Percentiles rank a stretch among this genome's conserved stretches.
These are phyloP conservation scores for Ceratosolen fusciceps DNA, from an alignment of 1,140 invertebrate genomes.

Conservation along the genomic window DNA sequence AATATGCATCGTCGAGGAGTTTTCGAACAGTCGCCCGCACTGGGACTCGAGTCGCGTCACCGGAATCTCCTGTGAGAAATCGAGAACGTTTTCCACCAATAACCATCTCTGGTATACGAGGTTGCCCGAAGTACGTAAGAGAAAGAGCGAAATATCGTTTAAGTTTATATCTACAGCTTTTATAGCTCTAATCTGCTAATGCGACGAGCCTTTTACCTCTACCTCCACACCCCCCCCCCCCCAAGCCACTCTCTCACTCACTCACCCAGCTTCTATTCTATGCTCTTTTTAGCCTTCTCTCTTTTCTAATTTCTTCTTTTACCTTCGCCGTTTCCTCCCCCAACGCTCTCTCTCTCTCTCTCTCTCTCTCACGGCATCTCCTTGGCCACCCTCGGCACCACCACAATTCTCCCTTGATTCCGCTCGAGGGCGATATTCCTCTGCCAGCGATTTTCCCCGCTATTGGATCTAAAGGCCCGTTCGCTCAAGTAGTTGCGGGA, in stretches of 20 bases:
- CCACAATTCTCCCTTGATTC: neutral
- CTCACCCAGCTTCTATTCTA: too few relatives aligned
- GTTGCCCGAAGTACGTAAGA: neutral
- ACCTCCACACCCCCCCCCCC: neutral
- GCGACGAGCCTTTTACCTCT: neutral
- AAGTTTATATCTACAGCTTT: conserved; percentile 23
- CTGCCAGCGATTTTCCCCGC: conserved; percentile 19
- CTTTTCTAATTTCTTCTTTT: neutral
- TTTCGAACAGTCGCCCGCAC: conserved; percentile 32
- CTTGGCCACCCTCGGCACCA: neutral
- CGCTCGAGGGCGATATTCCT: neutral
- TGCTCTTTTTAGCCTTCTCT: neutral
- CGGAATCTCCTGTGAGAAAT: conserved; percentile 39
- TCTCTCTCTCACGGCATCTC: neutral
- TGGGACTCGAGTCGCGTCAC: conserved; percentile 30
- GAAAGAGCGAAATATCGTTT: neutral
- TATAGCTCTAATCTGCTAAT: conserved; percentile 35
- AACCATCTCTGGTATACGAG: neutral
- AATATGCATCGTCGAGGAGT: conserved; percentile 19
- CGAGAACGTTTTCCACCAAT: conserved; percentile 16
- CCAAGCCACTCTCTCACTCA: too few relatives aligned
- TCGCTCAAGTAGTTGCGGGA: conserved; percentile 5
- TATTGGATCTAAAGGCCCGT: conserved; percentile 3
- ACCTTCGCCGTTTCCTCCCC: neutral
- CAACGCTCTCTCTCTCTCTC: neutral